Evolutionary conservation across 2,888 invertebrate species (phyloP).

Genomic region (Tribolium freemani): DNA sequence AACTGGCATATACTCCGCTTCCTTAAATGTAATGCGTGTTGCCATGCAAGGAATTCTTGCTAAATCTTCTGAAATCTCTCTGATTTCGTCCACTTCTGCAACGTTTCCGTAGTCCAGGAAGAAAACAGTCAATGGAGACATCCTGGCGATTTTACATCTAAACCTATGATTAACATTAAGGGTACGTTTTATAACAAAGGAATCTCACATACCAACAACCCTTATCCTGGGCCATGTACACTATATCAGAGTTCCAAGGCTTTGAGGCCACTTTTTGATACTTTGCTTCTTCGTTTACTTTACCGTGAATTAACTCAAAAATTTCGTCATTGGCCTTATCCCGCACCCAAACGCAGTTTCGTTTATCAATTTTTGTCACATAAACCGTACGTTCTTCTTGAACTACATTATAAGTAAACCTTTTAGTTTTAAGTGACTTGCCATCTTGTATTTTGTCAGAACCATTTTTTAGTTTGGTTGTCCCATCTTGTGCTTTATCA

Average conservation of each 20-base stretch:
- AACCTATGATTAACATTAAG: slow-evolving; percentile 12
- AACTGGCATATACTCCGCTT: background rate
- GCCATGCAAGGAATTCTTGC: slow-evolving; percentile 13
- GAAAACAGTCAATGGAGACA: slow-evolving; percentile 19
- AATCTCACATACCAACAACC: slow-evolving; percentile 6
- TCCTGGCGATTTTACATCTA: slow-evolving; percentile 23
- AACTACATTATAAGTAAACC: background rate
- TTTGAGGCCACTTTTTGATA: slow-evolving; percentile 1
- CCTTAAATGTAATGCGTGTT: slow-evolving; percentile 14
- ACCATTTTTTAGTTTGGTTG: background rate
- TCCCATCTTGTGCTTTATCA: background rate
- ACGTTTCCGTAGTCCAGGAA: slow-evolving; percentile 37
- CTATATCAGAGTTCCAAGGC: slow-evolving; percentile 11
- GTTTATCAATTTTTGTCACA: slow-evolving; percentile 25
- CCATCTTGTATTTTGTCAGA: background rate
- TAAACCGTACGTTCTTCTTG: background rate
- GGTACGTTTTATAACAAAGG: too few species aligned
- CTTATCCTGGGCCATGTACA: slow-evolving; percentile 26
- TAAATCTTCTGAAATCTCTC: slow-evolving; percentile 23
- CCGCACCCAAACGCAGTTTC: slow-evolving; percentile 28
- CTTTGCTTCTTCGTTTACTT: slow-evolving; percentile 12
- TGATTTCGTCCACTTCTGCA: slow-evolving; percentile 19
- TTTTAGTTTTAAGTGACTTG: background rate
- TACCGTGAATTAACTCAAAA: background rate
- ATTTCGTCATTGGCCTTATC: background rate